These are phyloP conservation scores for Pinctada fucata DNA, from an alignment of 2,888 invertebrate species.

Conservation along the genomic window DNA sequence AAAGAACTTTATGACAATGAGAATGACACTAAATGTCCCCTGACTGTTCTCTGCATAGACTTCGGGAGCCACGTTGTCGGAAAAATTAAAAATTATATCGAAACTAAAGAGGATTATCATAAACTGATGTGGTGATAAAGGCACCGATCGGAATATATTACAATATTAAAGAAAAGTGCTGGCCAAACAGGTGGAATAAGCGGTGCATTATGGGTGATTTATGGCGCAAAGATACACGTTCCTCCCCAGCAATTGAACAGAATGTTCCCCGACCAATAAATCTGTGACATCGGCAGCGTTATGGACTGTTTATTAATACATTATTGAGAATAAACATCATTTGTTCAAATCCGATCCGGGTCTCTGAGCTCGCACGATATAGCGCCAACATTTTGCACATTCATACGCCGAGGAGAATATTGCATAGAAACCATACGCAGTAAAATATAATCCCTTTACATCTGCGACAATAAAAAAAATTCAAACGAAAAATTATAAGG, in stretches of 20 bases:
- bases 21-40: constrained; percentile 8
- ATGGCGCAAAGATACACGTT: neutral
- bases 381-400: neutral
- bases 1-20: neutral
- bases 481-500: constrained; percentile 31
- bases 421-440: constrained; percentile 21
- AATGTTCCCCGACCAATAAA: neutral
- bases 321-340: constrained; percentile 1
- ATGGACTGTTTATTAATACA: neutral
- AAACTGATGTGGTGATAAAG: neutral
- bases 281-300: neutral
- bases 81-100: neutral
- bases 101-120: neutral
- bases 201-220: neutral
- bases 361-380: neutral
- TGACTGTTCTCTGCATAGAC: neutral
- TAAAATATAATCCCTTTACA: constrained; percentile 38
- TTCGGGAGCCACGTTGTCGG: neutral
- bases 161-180: neutral
- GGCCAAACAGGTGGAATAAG: neutral
- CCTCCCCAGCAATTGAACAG: neutral
- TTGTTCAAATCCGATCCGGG: neutral
- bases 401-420: neutral
- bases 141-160: neutral
- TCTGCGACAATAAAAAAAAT: constrained; percentile 29